These are phyloP conservation scores for Troides aeacus DNA, from an alignment of 2,888 invertebrate species.

Conservation along the genomic window DNA sequence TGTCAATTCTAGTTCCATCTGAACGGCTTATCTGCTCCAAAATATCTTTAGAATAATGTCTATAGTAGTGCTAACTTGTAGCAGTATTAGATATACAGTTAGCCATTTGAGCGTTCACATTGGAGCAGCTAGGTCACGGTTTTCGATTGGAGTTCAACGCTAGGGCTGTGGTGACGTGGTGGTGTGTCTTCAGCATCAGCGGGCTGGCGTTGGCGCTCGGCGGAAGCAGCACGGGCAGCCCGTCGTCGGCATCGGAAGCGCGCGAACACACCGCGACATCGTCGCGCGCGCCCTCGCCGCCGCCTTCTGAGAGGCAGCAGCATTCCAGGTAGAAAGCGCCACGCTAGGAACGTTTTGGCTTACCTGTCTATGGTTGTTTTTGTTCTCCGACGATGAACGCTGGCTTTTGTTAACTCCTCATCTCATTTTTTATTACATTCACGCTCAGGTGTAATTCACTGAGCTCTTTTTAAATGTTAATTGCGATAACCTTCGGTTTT, in stretches of 20 bases:
- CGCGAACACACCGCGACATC: constrained; percentile 67
- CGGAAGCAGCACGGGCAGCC: constrained; percentile 71
- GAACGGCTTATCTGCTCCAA: constrained; percentile 72
- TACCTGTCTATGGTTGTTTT: constrained; percentile 62
- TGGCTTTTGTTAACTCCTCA: constrained; percentile 38
- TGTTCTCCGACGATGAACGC: constrained; percentile 45
- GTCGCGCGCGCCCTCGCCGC: constrained; percentile 71
- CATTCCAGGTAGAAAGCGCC: constrained; percentile 76
- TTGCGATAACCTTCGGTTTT: not conserved
- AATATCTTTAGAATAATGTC: constrained; percentile 16
- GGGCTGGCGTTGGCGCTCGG: constrained; percentile 80
- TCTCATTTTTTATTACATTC: not conserved
- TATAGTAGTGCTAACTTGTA: constrained; percentile 8
- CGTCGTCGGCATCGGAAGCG: constrained; percentile 54
- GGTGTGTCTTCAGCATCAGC: constrained; percentile 80
- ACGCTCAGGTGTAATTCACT: not conserved
- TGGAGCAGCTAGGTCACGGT: constrained; percentile 68
- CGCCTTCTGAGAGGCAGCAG: constrained; percentile 70
- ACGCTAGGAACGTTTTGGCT: constrained; percentile 71
- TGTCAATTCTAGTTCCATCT: constrained; percentile 51
- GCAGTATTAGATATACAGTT: constrained; percentile 10
- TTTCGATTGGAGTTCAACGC: constrained; percentile 49
- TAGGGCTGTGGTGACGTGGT: constrained; percentile 77
- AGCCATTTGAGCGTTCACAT: constrained; percentile 29
- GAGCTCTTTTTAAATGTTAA: constrained; percentile 1